These are phyloP conservation scores for Cylas formicarius DNA, from an alignment of 1,140 invertebrate species.

Conservation along the genomic window DNA sequence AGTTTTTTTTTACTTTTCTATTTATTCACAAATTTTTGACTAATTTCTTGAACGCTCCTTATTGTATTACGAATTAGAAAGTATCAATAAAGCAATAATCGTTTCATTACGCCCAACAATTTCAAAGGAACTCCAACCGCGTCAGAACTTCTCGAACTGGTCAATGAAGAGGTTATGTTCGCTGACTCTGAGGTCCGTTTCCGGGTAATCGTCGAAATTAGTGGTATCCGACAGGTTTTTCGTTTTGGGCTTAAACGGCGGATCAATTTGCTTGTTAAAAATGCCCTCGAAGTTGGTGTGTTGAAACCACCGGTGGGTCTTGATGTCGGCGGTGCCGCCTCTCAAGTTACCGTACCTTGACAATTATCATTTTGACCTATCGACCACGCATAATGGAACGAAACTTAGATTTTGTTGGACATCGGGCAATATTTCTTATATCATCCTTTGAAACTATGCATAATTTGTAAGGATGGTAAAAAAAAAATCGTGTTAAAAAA, in stretches of 20 bases:
- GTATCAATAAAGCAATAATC: too few relatives aligned
- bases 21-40: too few relatives aligned
- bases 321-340: constrained; percentile 67
- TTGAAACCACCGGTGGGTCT: constrained; percentile 64
- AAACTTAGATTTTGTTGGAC: neutral
- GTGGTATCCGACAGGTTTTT: constrained; percentile 61
- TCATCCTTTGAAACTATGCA: too few relatives aligned
- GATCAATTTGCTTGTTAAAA: constrained; percentile 70
- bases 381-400: too few relatives aligned
- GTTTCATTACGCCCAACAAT: too few relatives aligned
- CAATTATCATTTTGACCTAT: too few relatives aligned
- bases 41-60: too few relatives aligned
- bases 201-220: constrained; percentile 72
- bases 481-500: neutral
- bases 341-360: constrained; percentile 63
- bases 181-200: constrained; percentile 53
- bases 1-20: too few relatives aligned
- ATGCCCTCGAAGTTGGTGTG: constrained; percentile 69
- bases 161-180: constrained; percentile 55
- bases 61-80: too few relatives aligned
- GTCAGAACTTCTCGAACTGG: constrained; percentile 68
- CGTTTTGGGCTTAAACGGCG: constrained; percentile 70
- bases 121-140: too few relatives aligned
- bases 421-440: too few relatives aligned
- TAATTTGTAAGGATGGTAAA: neutral